A percentile compares a stretch with the other conserved stretches of the same genome.
Conservation (phyloP, 1,140 invertebrate species). For the Acyrthosiphon pisum region DNA sequence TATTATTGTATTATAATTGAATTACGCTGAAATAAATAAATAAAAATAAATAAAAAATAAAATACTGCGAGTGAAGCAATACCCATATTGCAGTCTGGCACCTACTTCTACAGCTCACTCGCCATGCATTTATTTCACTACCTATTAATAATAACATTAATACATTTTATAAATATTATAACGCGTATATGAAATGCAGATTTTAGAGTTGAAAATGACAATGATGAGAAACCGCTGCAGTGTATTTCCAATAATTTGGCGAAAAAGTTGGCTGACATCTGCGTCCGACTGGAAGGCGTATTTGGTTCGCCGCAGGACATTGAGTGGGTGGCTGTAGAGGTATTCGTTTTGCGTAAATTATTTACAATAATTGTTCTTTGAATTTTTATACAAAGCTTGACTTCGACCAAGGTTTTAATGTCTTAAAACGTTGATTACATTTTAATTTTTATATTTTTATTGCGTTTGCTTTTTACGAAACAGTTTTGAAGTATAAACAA, state of each 20-base stretch:
- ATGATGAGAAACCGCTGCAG: not conserved
- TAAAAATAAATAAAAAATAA: too few species aligned
- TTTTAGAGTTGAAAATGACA: not conserved
- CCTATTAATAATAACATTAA: not conserved
- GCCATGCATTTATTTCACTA: not conserved
- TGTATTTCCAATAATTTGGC: not conserved
- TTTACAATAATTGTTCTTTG: not conserved
- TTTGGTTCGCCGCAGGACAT: constrained; percentile 70
- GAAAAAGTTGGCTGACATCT: not conserved
- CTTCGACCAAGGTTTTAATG: not conserved
- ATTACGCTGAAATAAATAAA: too few species aligned
- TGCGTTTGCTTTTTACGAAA: not conserved
- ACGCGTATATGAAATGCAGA: not conserved
- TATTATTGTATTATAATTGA: too few species aligned
- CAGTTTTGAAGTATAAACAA: not conserved
- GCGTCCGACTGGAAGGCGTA: constrained; percentile 5
- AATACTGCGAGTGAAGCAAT: too few species aligned
- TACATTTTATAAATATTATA: too few species aligned
- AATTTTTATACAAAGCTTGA: not conserved
- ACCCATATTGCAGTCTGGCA: too few species aligned
- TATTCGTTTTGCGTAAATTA: constrained; percentile 59
- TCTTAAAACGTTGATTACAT: not conserved
- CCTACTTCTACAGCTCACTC: not conserved
- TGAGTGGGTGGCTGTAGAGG: constrained; percentile 74
- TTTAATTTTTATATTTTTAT: not conserved